These are phyloP conservation scores for Henicopernis longicauda DNA, from an alignment of 2,113 vertebrate genomes.

Conservation along the genomic window DNA sequence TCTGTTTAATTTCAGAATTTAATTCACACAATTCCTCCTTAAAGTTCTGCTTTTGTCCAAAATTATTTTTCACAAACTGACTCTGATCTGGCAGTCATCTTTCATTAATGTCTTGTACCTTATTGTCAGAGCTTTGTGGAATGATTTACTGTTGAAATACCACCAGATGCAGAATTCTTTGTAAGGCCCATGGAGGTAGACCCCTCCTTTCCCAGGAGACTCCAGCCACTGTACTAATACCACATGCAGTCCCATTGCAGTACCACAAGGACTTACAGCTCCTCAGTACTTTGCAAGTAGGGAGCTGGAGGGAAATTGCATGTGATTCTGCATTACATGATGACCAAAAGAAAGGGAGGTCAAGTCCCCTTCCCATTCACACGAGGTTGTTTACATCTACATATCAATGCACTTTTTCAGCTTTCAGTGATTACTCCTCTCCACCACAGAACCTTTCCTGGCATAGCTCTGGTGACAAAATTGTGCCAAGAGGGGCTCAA, in stretches of 20 bases:
- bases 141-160: neutral
- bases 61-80: neutral
- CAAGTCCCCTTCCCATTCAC: neutral
- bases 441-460: neutral
- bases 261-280: neutral
- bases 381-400: neutral
- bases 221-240: neutral
- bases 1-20: neutral
- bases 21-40: neutral
- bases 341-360: neutral
- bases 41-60: neutral
- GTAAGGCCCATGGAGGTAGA: neutral
- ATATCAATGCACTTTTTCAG: neutral
- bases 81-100: neutral
- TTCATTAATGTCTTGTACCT: neutral
- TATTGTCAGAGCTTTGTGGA: neutral
- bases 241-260: neutral
- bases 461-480: neutral
- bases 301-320: neutral
- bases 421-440: neutral
- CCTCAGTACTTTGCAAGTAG: neutral
- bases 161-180: neutral
- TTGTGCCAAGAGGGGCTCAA: neutral
- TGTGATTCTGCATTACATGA: neutral
- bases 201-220: neutral